Evolutionary conservation across 2,888 invertebrate species (phyloP).

Genomic region (Seira ritae): DNA sequence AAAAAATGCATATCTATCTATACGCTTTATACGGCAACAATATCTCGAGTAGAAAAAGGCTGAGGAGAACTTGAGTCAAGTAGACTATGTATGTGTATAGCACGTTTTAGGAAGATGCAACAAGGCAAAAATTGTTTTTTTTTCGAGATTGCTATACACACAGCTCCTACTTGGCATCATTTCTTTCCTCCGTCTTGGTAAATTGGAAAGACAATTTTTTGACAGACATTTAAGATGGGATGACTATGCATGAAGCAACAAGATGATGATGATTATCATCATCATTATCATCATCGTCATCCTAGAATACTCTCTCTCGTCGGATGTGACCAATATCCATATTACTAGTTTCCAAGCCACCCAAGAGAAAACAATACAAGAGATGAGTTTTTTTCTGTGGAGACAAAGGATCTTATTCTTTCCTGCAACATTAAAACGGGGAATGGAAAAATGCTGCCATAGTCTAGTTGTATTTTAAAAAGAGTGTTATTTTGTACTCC

Average conservation of each 20-base stretch:
- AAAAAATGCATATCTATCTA: background rate
- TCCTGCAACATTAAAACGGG: no score
- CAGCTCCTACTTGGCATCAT: background rate
- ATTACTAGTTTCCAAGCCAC: background rate
- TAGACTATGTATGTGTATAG: background rate
- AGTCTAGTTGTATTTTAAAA: background rate
- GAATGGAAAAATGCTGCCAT: no score
- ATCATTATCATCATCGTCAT: background rate
- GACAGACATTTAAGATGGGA: conserved; percentile 1
- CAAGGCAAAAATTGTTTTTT: background rate
- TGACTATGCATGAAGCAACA: conserved; percentile 8
- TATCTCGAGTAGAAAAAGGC: background rate
- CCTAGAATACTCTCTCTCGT: background rate
- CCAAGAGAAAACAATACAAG: background rate
- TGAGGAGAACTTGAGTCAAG: background rate
- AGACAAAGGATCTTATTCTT: no score
- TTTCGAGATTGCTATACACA: background rate
- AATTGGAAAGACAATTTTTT: conserved; percentile 1
- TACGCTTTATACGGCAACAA: background rate
- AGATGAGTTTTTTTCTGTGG: background rate
- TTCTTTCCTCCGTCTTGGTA: background rate
- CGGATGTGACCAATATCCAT: background rate
- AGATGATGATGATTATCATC: background rate
- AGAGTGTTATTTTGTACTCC: background rate
- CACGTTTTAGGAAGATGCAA: background rate